These are phyloP conservation scores for rabbit (Oryctolagus cuniculus) DNA, from an alignment of 2,113 vertebrate genomes.

Conservation along the genomic window mOryCun1.1 NC_091436.1:112620001-112620500, in stretches of 20 bases:
- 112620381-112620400: conserved; percentile 3
- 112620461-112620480: not conserved
- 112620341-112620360: conserved; percentile 39
- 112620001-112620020: too few species aligned
- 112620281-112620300: not conserved
- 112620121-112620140: too few species aligned
- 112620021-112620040: too few species aligned
- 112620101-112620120: too few species aligned
- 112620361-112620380: not conserved
- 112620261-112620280: conserved; percentile 25
- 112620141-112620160: too few species aligned
- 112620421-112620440: conserved; percentile 36
- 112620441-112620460: conserved; percentile 23
- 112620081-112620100: too few species aligned
- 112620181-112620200: too few species aligned
- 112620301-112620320: not conserved
- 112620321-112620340: not conserved
- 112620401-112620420: not conserved
- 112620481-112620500: not conserved
- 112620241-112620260: conserved; percentile 12
- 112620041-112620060: too few species aligned
- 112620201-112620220: too few species aligned
- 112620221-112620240: not conserved
- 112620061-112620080: too few species aligned
- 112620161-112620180: too few species aligned